Evolutionary conservation across 2,888 invertebrate species (phyloP), one percentile per base, ranked within the genome.

Genomic region (Patella pellucida): DNA sequence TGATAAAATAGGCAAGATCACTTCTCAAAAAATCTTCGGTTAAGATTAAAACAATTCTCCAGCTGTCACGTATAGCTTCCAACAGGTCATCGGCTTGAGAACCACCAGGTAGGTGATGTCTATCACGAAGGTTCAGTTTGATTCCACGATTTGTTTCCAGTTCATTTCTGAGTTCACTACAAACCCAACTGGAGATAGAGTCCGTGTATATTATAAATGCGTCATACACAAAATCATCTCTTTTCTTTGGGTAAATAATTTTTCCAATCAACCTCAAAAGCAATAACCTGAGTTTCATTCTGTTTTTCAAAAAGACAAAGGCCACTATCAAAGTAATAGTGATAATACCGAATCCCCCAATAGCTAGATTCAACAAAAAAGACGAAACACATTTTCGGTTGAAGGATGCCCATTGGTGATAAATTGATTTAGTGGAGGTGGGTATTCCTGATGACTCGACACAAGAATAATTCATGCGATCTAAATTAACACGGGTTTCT

Each of bases 31-130:
- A 62, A 11, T 14, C 19, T 14, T 62, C 19, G 2, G 62, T 62
- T 62, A 62, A 23, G 19, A 62, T 62, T 14, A 62, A 62, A 62
- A 62, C 62, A 12, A 62, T 62, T 14, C 23, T 62, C 62, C 62
- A 62, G 23, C 62, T 62, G 14, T 62, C 62, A 62, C 62, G 62
- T 23, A 62, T 62, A 62, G 19, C 62, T n/a, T 62, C 62, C 11
- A 16, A 19, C 19, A 62, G 19, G 19, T 19, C 62, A 23, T 62
- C 62, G 11, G 19, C 62, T 62, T 14, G 19, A 23, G 19, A 62
- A 23, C 62, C 62, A 62, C 62, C 62, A 19, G 19, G 62, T 15
- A 12, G 12, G 14, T 23, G 19, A 62, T 19, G 23, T 23, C 62
- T 19, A 19, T 62, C 19, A 12, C 19, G 62, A 23, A 62, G 23